phyloP scores from a whole-genome alignment of 1,140 invertebrate species.

The Sogatella furcifera region DNA sequence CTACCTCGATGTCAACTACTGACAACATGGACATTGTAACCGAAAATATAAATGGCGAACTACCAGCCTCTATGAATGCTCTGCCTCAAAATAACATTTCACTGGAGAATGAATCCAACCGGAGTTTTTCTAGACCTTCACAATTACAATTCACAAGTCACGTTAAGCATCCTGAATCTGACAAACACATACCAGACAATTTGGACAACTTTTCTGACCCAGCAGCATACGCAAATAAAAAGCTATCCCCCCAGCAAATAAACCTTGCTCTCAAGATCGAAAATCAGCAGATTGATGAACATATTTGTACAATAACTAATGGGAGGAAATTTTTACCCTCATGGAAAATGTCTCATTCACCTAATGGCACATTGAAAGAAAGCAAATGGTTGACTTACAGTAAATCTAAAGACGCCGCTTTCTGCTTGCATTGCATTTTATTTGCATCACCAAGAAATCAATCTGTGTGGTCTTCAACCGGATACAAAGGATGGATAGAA shows the following conservation, averaged over 20 bases:
- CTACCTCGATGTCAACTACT: no score
- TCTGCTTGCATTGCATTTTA: constrained; percentile 8
- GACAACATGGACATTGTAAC: no score
- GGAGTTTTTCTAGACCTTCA: no score
- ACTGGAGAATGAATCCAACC: no score
- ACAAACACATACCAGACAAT: no score
- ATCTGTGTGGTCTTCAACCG: constrained; percentile 6
- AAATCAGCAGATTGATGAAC: constrained; percentile 1
- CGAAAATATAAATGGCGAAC: not conserved
- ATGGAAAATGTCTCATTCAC: constrained; percentile 5
- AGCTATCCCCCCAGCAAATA: constrained; percentile 8
- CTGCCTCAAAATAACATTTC: no score
- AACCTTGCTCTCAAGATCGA: constrained; percentile 8
- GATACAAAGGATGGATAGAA: constrained; percentile 8
- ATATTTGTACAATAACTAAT: constrained; percentile 2
- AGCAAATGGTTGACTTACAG: constrained; percentile 9
- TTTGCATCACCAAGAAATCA: constrained; percentile 9
- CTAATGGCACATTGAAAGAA: constrained; percentile 6
- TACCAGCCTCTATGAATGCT: not conserved
- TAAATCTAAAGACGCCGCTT: constrained; percentile 8
- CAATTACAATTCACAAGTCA: no score
- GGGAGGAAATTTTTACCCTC: constrained; percentile 4
- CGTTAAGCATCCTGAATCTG: no score
- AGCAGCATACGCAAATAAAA: not conserved
- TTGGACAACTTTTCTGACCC: not conserved